A percentile compares a stretch with the other conserved stretches of the same genome.
These are phyloP conservation scores for Turdus rufiventris DNA, from an alignment of 2,113 vertebrate species.

Conservation along the genomic window DNA sequence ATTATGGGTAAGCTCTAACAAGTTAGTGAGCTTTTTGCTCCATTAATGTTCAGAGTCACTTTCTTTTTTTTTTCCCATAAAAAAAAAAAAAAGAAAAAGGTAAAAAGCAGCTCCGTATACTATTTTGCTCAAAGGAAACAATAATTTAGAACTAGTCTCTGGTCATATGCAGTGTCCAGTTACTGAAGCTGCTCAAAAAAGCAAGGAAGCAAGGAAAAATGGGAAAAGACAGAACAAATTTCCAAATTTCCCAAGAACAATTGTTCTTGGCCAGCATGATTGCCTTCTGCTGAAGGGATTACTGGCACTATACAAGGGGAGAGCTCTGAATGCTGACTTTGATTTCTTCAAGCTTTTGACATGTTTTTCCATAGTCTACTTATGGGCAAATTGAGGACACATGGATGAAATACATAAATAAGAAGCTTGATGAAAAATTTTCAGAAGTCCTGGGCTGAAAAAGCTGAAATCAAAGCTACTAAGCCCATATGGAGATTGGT, in stretches of 20 bases:
- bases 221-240: neutral
- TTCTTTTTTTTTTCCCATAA: neutral
- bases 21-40: neutral
- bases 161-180: accelerated
- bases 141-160: neutral
- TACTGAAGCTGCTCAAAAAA: neutral
- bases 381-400: neutral
- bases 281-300: neutral
- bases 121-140: neutral
- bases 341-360: neutral
- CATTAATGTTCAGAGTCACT: neutral
- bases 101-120: accelerated
- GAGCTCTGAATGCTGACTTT: neutral
- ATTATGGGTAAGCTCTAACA: neutral
- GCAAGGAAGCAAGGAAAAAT: neutral
- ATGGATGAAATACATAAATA: neutral
- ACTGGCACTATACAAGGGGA: neutral
- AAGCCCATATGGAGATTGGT: neutral
- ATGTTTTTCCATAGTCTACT: neutral
- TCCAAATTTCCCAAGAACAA: neutral
- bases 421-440: neutral
- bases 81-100: accelerated
- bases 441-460: neutral
- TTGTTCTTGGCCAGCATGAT: neutral
- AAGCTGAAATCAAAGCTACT: neutral